A percentile compares a stretch with the other conserved stretches of the same genome.
phyloP scores from a whole-genome alignment of 2,888 invertebrate species.

The Hydropsyche betteni region DNA sequence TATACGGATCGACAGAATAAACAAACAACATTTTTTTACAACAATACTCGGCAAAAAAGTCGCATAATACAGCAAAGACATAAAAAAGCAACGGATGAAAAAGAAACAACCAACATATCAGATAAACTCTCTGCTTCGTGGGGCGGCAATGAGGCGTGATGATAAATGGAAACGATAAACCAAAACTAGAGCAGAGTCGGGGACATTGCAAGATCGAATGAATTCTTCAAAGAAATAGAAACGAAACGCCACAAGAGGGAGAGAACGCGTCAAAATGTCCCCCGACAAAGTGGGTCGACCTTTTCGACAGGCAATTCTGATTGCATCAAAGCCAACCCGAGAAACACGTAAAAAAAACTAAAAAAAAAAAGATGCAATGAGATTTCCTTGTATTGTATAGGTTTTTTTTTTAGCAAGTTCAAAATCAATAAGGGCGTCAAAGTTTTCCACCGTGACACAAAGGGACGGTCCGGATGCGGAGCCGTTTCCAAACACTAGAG shows the following conservation, averaged over 20 bases:
- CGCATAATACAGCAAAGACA: background rate
- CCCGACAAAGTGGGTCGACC: constrained; percentile 7
- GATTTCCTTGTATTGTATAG: background rate
- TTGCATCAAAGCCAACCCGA: constrained; percentile 15
- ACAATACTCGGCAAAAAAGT: background rate
- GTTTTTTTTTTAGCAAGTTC: background rate
- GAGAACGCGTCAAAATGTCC: background rate
- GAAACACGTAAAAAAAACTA: background rate
- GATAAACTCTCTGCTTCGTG: constrained; percentile 1
- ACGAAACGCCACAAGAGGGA: background rate
- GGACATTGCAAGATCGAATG: too few species aligned
- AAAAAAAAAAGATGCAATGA: background rate
- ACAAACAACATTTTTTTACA: background rate
- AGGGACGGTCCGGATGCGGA: constrained; percentile 38
- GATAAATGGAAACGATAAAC: constrained; percentile 31
- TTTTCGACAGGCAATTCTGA: constrained; percentile 29
- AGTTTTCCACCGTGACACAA: constrained; percentile 36
- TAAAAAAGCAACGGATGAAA: background rate
- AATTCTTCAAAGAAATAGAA: too few species aligned
- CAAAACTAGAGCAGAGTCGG: background rate
- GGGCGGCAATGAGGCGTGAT: constrained; percentile 28
- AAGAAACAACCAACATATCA: background rate
- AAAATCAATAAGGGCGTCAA: constrained; percentile 37
- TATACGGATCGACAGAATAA: background rate
- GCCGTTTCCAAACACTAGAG: constrained; percentile 37